phyloP scores from a whole-genome alignment of 2,888 invertebrate genomes.

The Phyllotreta cruciferae region DNA sequence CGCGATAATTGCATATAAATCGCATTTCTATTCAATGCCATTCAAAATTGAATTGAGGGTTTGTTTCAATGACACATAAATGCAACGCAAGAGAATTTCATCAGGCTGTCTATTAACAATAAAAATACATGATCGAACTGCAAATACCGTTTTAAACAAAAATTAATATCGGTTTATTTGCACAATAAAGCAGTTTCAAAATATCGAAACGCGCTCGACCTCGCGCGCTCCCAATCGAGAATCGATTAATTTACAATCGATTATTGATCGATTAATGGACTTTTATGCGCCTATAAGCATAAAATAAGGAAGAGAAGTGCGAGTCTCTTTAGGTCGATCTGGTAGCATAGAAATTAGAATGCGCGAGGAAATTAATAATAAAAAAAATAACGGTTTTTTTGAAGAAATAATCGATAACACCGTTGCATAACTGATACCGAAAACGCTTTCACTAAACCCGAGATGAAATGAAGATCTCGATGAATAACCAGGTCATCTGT shows the following conservation, averaged over 20 bases:
- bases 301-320: too few relatives aligned
- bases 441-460: conserved; percentile 22
- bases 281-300: too few relatives aligned
- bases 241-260: too few relatives aligned
- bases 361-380: too few relatives aligned
- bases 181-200: conserved; percentile 28
- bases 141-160: conserved; percentile 20
- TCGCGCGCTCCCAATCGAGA: neutral
- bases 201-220: conserved; percentile 5
- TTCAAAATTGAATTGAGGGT: neutral
- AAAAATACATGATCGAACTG: conserved; percentile 23
- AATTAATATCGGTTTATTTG: conserved; percentile 15
- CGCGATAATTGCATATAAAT: too few relatives aligned
- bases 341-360: too few relatives aligned
- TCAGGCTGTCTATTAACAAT: conserved; percentile 8
- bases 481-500: conserved; percentile 24
- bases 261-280: too few relatives aligned
- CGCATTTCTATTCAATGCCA: neutral
- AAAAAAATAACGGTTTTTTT: neutral
- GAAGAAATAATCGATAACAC: neutral
- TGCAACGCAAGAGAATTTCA: conserved; percentile 8
- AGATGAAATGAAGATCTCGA: conserved; percentile 26
- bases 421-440: conserved; percentile 17
- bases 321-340: too few relatives aligned
- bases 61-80: conserved; percentile 6